phyloP scores from a whole-genome alignment of 2,113 vertebrate genomes.

The Taxidea taxus region DNA sequence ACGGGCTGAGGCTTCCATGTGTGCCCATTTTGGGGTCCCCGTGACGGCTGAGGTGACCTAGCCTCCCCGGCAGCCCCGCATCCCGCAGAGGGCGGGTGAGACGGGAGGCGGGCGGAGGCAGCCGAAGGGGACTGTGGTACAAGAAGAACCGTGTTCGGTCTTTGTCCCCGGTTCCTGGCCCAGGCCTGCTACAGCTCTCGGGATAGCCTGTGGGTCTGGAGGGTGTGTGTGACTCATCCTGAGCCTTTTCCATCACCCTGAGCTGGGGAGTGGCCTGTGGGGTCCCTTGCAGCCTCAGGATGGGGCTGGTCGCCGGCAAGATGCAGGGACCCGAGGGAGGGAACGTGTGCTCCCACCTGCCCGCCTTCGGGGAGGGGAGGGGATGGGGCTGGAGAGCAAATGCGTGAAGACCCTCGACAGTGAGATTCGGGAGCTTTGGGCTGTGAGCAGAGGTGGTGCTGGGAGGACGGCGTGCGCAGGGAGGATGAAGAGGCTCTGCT shows the following conservation, averaged over 20 bases:
- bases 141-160: no score
- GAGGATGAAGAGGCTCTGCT: accelerated
- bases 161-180: not conserved
- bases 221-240: accelerated
- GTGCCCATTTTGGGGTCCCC: accelerated
- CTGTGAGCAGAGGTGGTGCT: no score
- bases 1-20: not conserved
- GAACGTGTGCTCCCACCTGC: not conserved
- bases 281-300: not conserved
- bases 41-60: accelerated
- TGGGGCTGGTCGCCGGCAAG: not conserved
- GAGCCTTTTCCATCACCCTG: not conserved
- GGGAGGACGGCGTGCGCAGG: not conserved
- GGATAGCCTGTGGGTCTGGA: accelerated
- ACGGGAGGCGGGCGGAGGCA: accelerated
- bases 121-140: accelerated
- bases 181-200: not conserved
- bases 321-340: no score
- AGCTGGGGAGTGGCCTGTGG: not conserved
- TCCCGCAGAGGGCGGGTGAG: accelerated
- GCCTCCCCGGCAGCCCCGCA: not conserved
- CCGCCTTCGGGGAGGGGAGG: not conserved
- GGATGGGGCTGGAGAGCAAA: not conserved
- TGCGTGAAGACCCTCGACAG: accelerated
- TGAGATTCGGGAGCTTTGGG: not conserved